phyloP scores from a whole-genome alignment of 2,113 vertebrate species.

The Cebus imitator region DNA sequence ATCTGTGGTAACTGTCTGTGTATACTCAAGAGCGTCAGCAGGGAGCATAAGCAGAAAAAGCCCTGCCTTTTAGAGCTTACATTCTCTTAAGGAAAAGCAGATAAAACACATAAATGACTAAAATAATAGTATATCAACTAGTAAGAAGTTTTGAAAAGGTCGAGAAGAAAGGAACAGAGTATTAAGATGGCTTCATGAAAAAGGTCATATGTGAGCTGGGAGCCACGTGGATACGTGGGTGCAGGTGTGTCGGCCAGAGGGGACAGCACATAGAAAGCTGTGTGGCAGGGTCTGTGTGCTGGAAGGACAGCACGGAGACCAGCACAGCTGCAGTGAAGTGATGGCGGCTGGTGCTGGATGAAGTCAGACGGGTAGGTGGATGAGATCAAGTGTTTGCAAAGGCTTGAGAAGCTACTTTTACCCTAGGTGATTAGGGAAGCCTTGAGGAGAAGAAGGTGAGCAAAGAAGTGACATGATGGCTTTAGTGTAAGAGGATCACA shows the following conservation, averaged over 20 bases:
- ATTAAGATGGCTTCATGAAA: background rate
- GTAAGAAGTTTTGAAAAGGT: background rate
- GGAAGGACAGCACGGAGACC: background rate
- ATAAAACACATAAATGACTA: background rate
- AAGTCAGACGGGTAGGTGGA: background rate
- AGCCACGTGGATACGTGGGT: background rate
- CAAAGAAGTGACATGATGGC: background rate
- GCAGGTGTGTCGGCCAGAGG: background rate
- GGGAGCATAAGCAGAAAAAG: background rate
- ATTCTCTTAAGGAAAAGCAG: background rate
- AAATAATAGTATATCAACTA: background rate
- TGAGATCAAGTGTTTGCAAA: background rate
- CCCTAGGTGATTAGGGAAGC: background rate
- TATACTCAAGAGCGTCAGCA: background rate
- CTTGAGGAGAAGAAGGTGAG: background rate
- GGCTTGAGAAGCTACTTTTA: background rate
- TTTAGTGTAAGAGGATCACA: background rate
- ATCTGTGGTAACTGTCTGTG: background rate
- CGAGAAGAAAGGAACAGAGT: background rate
- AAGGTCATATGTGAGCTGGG: background rate
- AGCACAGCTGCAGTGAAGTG: too few relatives aligned
- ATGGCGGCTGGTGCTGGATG: accelerated
- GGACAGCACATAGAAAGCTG: background rate
- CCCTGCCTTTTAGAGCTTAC: background rate
- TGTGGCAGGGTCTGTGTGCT: background rate